Base-by-base conservation (phyloP, 1,140 invertebrate genomes). In the Rhagoletis pomonella region DNA sequence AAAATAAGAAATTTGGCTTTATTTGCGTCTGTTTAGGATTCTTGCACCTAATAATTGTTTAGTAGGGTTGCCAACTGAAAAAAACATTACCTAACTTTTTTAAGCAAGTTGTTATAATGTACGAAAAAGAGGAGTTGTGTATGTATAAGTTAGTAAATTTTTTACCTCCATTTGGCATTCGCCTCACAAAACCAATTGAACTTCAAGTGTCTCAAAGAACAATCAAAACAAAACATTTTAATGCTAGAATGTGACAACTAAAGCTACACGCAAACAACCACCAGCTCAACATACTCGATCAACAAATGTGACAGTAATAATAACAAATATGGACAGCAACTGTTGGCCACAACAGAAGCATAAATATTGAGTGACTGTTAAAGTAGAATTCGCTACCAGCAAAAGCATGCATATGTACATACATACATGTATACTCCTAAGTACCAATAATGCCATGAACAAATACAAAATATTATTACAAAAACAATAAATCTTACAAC, bases 251-350 rank as follows among this genome's bases (percentile, higher is more conserved):
- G 29, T 67, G 64, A 67, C 64, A 67, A 67, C 64, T 67, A 29
- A 29, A 39, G 3, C 29, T 29, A 67, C 64, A 67, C 29, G 29
- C 29, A 4, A 67, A 67, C 64, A 67, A 67, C 12, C 10, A 50
- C 47, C 17, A 81, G 19, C 0, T 17, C 73, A 81, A 55, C n/a
- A 81, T 55, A 81, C 47, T 58, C 73, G 73, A 81, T 81, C 73
- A 81, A 81, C 73, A 81, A 81, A 81, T 81, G 47, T 81, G 73
- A 81, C 73, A 81, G 73, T 81, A 81, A 81, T 81, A 81, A 81
- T 81, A 81, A 81, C 73, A 81, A 81, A 81, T 81, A 81, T 81
- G 73, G 73, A 55, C 73, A 81, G 47, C 73, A 81, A 47, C 44
- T 55, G 44, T 81, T 81, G 44, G 73, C 42, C 47, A 55, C n/a